A percentile compares a stretch with the other conserved stretches of the same genome.
These are phyloP conservation scores for Diarsia rubi DNA, from an alignment of 2,888 invertebrate species.

Conservation along the genomic window DNA sequence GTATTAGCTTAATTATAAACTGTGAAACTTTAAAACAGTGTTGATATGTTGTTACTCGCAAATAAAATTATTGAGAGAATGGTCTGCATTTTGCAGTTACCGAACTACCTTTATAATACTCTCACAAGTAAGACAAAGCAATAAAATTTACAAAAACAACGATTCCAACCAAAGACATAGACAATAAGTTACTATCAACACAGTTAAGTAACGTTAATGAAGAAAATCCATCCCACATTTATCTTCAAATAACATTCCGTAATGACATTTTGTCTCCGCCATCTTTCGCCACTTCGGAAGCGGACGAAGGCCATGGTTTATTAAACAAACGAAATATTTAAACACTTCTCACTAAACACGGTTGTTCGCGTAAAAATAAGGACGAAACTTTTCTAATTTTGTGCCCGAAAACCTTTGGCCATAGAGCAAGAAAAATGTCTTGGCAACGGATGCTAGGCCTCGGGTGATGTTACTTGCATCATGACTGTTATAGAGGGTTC, in stretches of 20 bases:
- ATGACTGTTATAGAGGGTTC: not conserved
- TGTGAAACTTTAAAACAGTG: too few species aligned
- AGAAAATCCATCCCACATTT: slow-evolving; percentile 18
- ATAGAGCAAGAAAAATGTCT: not conserved
- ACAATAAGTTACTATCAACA: not conserved
- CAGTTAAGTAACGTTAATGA: not conserved
- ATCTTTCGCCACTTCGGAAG: slow-evolving; percentile 62
- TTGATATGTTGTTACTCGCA: too few species aligned
- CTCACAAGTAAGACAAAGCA: not conserved
- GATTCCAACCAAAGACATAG: not conserved
- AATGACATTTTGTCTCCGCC: slow-evolving; percentile 52
- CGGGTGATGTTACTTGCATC: not conserved
- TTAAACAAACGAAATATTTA: slow-evolving; percentile 81
- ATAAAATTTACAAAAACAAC: not conserved
- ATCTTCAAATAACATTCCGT: slow-evolving; percentile 29
- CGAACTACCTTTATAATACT: too few species aligned
- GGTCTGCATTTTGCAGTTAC: too few species aligned
- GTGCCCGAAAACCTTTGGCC: slow-evolving; percentile 56
- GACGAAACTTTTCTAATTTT: slow-evolving; percentile 81
- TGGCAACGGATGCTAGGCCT: not conserved
- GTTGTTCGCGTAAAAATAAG: slow-evolving; percentile 66
- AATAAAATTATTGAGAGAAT: too few species aligned
- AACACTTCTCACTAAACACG: slow-evolving; percentile 74
- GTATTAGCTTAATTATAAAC: too few species aligned
- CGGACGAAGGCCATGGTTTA: slow-evolving; percentile 64